Conservation (phyloP, 2,113 vertebrate species). For the Balaenoptera acutorostrata region DNA sequence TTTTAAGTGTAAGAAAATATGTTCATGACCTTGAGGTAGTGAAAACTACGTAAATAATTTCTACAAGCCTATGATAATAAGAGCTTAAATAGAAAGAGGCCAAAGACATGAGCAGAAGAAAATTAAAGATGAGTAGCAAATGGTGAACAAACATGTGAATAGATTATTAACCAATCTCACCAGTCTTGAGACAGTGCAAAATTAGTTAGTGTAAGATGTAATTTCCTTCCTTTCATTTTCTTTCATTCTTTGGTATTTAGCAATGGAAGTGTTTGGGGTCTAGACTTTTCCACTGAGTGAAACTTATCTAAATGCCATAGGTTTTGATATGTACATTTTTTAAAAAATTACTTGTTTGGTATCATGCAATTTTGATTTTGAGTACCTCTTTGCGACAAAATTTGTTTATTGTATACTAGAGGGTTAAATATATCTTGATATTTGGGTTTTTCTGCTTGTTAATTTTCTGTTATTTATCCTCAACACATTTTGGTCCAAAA, state of each 20-base stretch:
- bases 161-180: neutral
- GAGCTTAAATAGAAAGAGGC: neutral
- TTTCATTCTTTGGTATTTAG: neutral
- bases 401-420: neutral
- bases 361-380: neutral
- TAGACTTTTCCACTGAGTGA: neutral
- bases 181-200: neutral
- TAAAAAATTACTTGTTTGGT: neutral
- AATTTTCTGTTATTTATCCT: conserved; percentile 12
- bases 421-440: neutral
- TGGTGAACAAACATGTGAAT: neutral
- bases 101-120: neutral
- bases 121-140: neutral
- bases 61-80: neutral
- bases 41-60: neutral
- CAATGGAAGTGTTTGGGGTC: neutral
- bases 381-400: neutral
- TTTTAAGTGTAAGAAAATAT: neutral
- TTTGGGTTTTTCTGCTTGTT: neutral
- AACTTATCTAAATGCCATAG: neutral
- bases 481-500: neutral
- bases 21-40: neutral
- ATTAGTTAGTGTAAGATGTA: neutral
- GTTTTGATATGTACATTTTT: neutral
- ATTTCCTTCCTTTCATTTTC: neutral